Evolutionary conservation across 2,797 vertebrate species (phyloP).

Genomic region (Heteromormyrus szaboi): DNA sequence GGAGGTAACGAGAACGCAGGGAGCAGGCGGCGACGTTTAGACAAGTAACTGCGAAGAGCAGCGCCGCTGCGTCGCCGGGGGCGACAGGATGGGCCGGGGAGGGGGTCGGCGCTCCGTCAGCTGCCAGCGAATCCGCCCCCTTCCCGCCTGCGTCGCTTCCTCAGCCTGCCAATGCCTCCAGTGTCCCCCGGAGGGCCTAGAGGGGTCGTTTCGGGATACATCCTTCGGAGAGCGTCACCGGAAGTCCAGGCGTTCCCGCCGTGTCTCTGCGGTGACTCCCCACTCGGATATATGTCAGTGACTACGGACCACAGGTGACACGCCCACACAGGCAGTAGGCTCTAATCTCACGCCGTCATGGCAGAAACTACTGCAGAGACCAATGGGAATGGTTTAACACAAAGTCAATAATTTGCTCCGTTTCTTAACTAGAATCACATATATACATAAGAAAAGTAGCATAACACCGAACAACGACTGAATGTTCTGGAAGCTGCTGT

Average conservation of each 20-base stretch:
- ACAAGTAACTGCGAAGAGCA: neutral
- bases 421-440: neutral
- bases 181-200: conserved; percentile 42
- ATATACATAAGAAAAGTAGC: neutral
- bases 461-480: conserved; percentile 13
- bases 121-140: neutral
- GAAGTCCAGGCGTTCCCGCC: neutral
- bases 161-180: conserved; percentile 66
- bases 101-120: neutral
- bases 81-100: neutral
- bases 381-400: neutral
- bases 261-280: neutral
- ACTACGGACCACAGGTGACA: neutral
- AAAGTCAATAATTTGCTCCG: neutral
- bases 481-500: conserved; percentile 25
- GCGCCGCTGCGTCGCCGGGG: neutral
- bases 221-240: neutral
- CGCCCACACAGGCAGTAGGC: neutral
- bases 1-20: neutral
- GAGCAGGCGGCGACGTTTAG: neutral
- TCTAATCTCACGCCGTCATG: neutral
- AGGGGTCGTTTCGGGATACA: neutral
- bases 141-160: conserved; percentile 29
- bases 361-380: neutral
- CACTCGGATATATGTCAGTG: neutral